phyloP scores from a whole-genome alignment of 2,888 invertebrate species.

The Erpobdella octoculata region DNA sequence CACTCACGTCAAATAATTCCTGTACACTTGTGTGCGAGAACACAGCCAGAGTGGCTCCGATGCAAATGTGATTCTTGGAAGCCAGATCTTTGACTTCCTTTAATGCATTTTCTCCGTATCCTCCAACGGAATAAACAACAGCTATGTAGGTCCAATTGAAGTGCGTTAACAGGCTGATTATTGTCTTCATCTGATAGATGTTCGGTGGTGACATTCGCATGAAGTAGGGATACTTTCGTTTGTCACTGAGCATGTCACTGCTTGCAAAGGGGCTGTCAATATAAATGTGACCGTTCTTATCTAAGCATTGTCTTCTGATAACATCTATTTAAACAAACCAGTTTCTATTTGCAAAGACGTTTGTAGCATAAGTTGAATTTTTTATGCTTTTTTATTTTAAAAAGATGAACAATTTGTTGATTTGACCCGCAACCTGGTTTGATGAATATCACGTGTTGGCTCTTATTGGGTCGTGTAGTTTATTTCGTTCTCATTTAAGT shows the following conservation, averaged over 20 bases:
- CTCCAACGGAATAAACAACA: conserved; percentile 66
- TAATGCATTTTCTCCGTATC: conserved; percentile 43
- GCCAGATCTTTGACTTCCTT: conserved; percentile 36
- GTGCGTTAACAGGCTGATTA: conserved; percentile 40
- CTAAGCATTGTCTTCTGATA: no score
- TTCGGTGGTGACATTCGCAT: conserved; percentile 46
- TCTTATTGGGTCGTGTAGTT: no score
- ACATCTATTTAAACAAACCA: no score
- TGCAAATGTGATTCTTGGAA: conserved; percentile 37
- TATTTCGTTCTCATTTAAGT: no score
- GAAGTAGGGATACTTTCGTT: conserved; percentile 43
- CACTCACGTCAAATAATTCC: not conserved
- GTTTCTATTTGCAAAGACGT: no score
- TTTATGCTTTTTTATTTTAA: no score
- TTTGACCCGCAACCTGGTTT: no score
- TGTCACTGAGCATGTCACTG: conserved; percentile 44
- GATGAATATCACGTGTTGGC: no score
- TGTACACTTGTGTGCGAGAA: not conserved
- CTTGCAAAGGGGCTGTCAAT: conserved; percentile 41
- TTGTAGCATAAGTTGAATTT: no score
- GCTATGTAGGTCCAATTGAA: conserved; percentile 70
- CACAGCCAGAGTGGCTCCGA: conserved; percentile 39
- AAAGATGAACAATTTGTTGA: no score
- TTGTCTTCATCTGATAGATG: conserved; percentile 40
- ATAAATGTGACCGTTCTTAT: no score